Conservation (phyloP, 1,140 invertebrate genomes). For the Nixonia krombeini region DNA sequence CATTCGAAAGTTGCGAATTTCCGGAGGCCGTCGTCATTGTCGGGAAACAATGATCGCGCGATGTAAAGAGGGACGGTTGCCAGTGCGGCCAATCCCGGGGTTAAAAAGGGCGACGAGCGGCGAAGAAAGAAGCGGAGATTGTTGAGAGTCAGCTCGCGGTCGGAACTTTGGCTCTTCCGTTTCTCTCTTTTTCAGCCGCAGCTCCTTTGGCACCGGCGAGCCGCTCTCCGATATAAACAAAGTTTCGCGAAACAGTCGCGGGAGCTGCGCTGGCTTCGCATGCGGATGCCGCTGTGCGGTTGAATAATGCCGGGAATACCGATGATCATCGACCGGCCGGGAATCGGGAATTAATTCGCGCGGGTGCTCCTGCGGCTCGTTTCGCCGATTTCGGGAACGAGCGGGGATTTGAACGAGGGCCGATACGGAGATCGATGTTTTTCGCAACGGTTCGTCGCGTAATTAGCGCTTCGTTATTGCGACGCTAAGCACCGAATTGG, state of each 20-base stretch:
- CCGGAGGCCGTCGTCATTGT: too few species aligned
- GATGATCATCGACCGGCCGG: conserved; percentile 18
- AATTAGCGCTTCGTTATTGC: not conserved
- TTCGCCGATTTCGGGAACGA: too few species aligned
- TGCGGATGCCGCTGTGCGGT: conserved; percentile 15
- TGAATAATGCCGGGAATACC: conserved; percentile 28
- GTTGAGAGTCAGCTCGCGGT: conserved; percentile 32
- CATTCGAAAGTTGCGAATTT: too few species aligned
- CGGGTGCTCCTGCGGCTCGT: too few species aligned
- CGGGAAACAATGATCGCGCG: too few species aligned
- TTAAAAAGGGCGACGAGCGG: conserved; percentile 36
- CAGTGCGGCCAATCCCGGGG: too few species aligned
- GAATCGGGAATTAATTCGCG: conserved; percentile 23
- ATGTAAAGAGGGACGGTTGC: too few species aligned
- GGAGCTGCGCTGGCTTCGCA: not conserved
- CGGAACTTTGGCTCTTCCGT: conserved; percentile 28
- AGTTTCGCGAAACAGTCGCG: too few species aligned
- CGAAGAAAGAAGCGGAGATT: conserved; percentile 27
- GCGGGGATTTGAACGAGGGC: too few species aligned
- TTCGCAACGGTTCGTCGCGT: not conserved
- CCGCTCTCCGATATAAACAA: too few species aligned
- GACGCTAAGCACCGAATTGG: conserved; percentile 23
- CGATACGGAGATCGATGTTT: too few species aligned
- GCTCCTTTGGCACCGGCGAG: conserved; percentile 5
- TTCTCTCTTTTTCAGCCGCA: conserved; percentile 25